Base-by-base conservation (phyloP, 1,140 invertebrate species). In the Drosophila mayri region DNA sequence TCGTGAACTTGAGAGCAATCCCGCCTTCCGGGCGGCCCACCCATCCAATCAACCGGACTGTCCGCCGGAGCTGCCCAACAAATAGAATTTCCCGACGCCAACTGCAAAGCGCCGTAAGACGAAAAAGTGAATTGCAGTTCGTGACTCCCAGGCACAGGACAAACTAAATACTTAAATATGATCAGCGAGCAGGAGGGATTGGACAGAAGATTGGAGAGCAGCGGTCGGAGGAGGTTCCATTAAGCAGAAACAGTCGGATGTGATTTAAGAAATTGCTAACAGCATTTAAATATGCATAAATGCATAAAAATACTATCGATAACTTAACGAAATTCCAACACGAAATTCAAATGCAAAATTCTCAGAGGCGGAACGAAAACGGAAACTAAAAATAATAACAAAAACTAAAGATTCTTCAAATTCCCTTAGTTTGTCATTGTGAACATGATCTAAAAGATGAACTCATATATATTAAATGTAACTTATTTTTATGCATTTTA, bases 31-130 rank as follows among this genome's bases (percentile, higher is more conserved):
- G 44, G 96, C 96, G 22, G 96, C 97, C 72, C 96, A 98, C 93
- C 97, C 97, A 32, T 96, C 96, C 73, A 95, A 96, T 90, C 98
- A 99, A 94, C 97, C 97, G 20, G 98, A 99, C 93, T 98, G 97
- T 93, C 97, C 97, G 40, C 96, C 96, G 37, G 97, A 93, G 96
- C 95, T 82, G 96, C 96, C 84, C 96, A 97, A 94, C 96, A 95
- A 94, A 92, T 92, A 92, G 91, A 92, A 92, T 92, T 92, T 91
- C 72, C 88, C 91, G 91, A 76, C 85, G 74, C 81, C 90, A 92
- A 92, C 90, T 92, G 91, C 91, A 90, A 92, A 92, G 55, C 91
- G 91, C 72, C 87, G 91, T 61, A 92, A 92, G 72, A 92, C 87
- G 49, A 92, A 92, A 78, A 92, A 92, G 76, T 92, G 77, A 90